Conservation (phyloP, 2,888 invertebrate species). For the Cacoxenus indagator region DNA sequence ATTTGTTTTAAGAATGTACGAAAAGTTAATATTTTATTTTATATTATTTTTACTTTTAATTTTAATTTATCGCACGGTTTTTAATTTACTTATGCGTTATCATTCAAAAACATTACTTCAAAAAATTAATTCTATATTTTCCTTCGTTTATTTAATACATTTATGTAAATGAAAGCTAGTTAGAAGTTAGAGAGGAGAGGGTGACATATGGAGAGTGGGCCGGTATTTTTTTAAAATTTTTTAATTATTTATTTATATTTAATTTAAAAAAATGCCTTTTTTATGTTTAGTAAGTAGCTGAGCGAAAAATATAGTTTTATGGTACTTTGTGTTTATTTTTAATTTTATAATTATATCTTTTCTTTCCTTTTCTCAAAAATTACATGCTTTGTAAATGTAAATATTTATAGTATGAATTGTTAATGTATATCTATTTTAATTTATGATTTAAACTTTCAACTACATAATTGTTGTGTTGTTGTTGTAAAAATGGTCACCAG, state of each 20-base stretch:
- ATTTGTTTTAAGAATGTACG: no score
- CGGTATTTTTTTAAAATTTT: background rate
- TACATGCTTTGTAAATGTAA: background rate
- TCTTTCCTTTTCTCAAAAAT: background rate
- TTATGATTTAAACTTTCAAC: constrained; percentile 37
- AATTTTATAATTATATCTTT: constrained; percentile 13
- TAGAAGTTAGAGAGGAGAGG: background rate
- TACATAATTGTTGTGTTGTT: constrained; percentile 20
- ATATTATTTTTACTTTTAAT: no score
- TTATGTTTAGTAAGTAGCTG: background rate
- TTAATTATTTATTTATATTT: constrained; percentile 31
- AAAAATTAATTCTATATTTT: constrained; percentile 25
- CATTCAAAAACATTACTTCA: no score
- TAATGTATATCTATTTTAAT: constrained; percentile 23
- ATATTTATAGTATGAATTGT: background rate
- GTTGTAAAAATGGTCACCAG: constrained; percentile 47
- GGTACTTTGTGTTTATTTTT: constrained; percentile 40
- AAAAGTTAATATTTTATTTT: no score
- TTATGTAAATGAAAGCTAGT: constrained; percentile 29
- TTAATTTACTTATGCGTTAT: no score
- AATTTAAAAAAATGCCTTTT: constrained; percentile 16
- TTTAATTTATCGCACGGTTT: no score
- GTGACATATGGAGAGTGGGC: background rate
- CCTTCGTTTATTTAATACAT: background rate
- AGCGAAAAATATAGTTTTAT: constrained; percentile 19